Conservation (phyloP, 2,113 vertebrate genomes). For the Philantomba maxwellii region DNA sequence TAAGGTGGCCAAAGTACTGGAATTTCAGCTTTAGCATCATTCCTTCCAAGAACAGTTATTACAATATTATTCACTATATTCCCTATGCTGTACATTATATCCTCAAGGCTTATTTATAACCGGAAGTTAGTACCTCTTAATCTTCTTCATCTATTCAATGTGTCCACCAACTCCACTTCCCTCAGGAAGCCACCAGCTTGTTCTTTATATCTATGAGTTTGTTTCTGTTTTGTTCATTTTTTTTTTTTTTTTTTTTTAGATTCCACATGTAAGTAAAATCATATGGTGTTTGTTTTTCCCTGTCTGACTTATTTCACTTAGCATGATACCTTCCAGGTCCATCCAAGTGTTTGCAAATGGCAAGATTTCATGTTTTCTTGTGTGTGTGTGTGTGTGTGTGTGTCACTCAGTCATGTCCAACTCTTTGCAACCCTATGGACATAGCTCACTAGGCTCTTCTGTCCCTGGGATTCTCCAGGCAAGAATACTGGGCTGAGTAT, state of each 20-base stretch:
- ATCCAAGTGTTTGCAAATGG: not conserved
- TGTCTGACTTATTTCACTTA: not conserved
- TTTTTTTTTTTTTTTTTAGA: not conserved
- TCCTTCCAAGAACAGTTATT: not conserved
- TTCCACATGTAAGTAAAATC: not conserved
- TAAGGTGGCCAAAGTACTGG: too few relatives aligned
- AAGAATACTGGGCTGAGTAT: not conserved
- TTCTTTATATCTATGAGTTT: not conserved
- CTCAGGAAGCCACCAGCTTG: not conserved
- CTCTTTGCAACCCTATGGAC: not conserved
- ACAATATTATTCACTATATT: not conserved
- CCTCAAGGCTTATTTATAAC: not conserved
- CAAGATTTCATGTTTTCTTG: not conserved
- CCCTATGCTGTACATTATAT: not conserved
- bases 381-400: accelerated
- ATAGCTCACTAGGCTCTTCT: not conserved
- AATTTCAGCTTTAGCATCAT: too few relatives aligned
- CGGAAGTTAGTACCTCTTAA: not conserved
- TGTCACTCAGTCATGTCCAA: not conserved
- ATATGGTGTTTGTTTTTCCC: not conserved
- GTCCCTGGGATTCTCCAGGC: not conserved
- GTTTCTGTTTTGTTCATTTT: not conserved
- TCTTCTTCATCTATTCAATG: not conserved
- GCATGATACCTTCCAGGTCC: not conserved
- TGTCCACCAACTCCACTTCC: not conserved